Percentiles rank a stretch among this genome's conserved stretches.
phyloP scores from a whole-genome alignment of 1,140 invertebrate species.

The Micrasema longulum region DNA sequence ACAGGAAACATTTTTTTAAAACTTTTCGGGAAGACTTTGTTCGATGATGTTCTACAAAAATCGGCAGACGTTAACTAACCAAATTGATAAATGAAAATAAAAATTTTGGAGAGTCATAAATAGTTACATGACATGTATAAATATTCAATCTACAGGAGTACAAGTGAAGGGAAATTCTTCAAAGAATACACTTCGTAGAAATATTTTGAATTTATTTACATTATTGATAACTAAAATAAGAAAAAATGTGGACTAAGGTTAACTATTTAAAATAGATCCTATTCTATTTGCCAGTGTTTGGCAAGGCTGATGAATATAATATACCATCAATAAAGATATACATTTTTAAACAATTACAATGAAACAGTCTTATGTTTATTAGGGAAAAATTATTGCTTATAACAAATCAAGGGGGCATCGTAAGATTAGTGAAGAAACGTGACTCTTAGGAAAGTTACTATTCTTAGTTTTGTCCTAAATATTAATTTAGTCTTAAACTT shows the following conservation, averaged over 20 bases:
- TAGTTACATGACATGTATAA: no score
- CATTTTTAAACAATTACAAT: slow-evolving; percentile 8
- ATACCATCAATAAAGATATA: not conserved
- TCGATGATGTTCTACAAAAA: no score
- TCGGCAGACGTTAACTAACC: no score
- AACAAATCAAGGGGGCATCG: slow-evolving; percentile 1
- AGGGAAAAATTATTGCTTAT: slow-evolving; percentile 23
- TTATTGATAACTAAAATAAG: slow-evolving; percentile 23
- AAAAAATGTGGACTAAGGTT: slow-evolving; percentile 18
- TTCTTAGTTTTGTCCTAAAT: no score
- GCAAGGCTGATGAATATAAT: not conserved
- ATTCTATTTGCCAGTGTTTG: slow-evolving; percentile 9
- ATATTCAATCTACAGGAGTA: no score
- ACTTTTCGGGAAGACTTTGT: no score
- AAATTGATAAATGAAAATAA: no score
- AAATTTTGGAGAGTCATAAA: no score
- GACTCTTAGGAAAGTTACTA: no score
- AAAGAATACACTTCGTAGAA: slow-evolving; percentile 48
- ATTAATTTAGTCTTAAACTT: no score
- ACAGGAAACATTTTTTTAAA: no score
- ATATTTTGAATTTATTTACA: slow-evolving; percentile 50
- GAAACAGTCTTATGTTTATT: slow-evolving; percentile 35
- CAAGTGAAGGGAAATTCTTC: not conserved
- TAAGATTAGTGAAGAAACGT: no score
- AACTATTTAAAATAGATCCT: slow-evolving; percentile 23